Percentiles rank a stretch among this genome's conserved stretches.
Evolutionary conservation across 2,113 vertebrate species (phyloP).

Genomic region (Falco punctatus): DNA sequence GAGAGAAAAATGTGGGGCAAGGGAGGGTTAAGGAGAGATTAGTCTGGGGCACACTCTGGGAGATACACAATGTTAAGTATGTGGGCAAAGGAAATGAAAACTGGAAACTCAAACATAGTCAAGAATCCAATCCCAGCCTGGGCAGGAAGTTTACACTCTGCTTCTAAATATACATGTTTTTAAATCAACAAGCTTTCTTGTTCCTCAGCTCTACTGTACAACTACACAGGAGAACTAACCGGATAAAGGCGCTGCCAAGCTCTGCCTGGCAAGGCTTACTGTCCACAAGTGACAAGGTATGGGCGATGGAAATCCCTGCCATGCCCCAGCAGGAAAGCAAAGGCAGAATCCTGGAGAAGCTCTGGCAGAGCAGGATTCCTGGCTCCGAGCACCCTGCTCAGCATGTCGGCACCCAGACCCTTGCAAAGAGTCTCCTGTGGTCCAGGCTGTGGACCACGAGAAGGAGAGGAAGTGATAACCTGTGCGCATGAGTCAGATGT

Average conservation of each 20-base stretch:
- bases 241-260: slow-evolving; percentile 32
- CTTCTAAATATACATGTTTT: slow-evolving; percentile 81
- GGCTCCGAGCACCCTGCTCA: not conserved
- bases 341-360: not conserved
- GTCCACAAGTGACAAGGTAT: not conserved
- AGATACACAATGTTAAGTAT: slow-evolving; percentile 71
- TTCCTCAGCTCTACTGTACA: slow-evolving; percentile 61
- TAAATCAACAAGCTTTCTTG: slow-evolving; percentile 77
- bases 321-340: not conserved
- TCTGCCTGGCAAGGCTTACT: not conserved
- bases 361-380: not conserved
- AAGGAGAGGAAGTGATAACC: not conserved
- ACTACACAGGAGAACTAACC: not conserved
- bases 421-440: not conserved
- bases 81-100: slow-evolving; percentile 73
- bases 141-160: slow-evolving; percentile 82
- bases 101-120: slow-evolving; percentile 76
- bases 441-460: not conserved
- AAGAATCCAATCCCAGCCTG: slow-evolving; percentile 71
- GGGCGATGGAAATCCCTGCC: not conserved
- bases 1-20: slow-evolving; percentile 57
- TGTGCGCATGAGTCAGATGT: not conserved
- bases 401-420: not conserved
- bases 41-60: slow-evolving; percentile 69
- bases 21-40: slow-evolving; percentile 57